These are phyloP conservation scores for Loris lydekkerianus DNA, from an alignment of 2,797 vertebrate genomes.

Conservation along the genomic window DNA sequence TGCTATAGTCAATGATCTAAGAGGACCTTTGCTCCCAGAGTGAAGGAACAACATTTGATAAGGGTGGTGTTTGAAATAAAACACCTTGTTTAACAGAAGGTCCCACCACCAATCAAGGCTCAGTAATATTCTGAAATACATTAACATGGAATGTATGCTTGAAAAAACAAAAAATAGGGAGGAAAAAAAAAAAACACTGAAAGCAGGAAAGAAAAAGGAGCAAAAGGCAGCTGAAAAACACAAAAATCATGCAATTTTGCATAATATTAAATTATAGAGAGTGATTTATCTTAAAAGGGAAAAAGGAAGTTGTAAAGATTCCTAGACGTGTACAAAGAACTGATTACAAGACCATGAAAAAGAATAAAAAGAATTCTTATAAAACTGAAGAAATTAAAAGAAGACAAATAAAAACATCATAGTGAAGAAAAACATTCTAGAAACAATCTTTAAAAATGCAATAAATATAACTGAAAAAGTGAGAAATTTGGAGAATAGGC, in stretches of 20 bases:
- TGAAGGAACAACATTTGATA: background rate
- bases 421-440: constrained; percentile 11
- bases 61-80: constrained; percentile 15
- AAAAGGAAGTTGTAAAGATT: background rate
- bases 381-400: constrained; percentile 27
- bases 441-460: background rate
- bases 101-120: background rate
- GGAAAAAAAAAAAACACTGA: background rate
- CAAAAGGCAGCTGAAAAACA: background rate
- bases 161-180: background rate
- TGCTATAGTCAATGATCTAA: background rate
- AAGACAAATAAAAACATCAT: background rate
- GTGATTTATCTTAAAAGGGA: background rate
- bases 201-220: background rate
- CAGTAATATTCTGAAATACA: constrained; percentile 27
- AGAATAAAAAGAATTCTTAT: background rate
- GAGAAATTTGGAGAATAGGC: background rate
- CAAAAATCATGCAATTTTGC: background rate
- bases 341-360: background rate
- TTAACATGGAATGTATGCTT: background rate
- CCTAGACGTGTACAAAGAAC: background rate
- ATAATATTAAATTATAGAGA: background rate
- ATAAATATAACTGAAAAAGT: background rate
- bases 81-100: background rate
- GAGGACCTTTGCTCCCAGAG: background rate